Base-by-base conservation (phyloP, 2,888 invertebrate species). In the Fragum whitleyi region DNA sequence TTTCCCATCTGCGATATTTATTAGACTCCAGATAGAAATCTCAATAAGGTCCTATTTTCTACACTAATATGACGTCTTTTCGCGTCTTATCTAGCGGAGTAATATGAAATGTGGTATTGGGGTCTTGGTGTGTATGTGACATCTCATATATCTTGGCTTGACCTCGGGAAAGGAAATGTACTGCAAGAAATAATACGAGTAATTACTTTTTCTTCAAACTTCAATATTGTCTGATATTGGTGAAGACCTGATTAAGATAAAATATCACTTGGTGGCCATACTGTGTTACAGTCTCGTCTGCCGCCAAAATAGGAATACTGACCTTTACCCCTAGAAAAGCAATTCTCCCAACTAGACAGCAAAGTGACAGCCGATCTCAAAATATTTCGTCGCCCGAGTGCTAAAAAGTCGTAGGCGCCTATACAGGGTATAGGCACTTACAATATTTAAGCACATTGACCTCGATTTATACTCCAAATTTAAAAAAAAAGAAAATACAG, bases 1-100 rank as follows among this genome's bases (percentile, higher is more conserved):
- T 77, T 83, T 62, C 72, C 69, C 72, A 73, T 62, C 68, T 75
- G 77, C 68, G 72, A 85, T 85, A 85, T 85, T 81, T 85, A 85
- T 85, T 85, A 85, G 74, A 68, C 67, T 36, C 61, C 39, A 62
- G 85, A 85, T 85, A 81, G 61, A 72, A 72, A 85, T 85, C 85
- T 81, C 74, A 75, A 85, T 75, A 77, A 79, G 81, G 70, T 47
- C 74, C 70, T 69, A 71, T 77, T 74, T 82, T 71, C 79, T 67
- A 71, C 75, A 62, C 76, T 62, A 76, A 76, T 70, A 69, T 39
- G 77, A 72, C 69, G 53, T 53, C 53, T 53, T n/a, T 47, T 28
- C 69, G 53, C 62, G 36, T 36, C 62, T 62, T 62, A 62, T 62
- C 62, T 32, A 19, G 62, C 62, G 21, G 32, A 72, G 81, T 72